A percentile compares a stretch with the other conserved stretches of the same genome.
Evolutionary conservation across 2,113 vertebrate genomes (phyloP).

Genomic region (Camelus bactrianus): DNA sequence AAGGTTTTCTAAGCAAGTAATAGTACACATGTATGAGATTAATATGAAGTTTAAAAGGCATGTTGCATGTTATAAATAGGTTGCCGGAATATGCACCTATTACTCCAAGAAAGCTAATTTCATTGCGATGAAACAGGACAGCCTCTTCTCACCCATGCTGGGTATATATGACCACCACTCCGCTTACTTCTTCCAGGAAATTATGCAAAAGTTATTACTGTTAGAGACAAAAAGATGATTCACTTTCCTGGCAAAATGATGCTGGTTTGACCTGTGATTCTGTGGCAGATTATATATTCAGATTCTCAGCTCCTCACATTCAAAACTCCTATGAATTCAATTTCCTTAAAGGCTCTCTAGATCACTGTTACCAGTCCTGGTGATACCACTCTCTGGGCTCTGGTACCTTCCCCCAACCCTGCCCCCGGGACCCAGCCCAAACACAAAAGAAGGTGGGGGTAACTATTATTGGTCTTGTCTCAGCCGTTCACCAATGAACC

Average conservation of each 20-base stretch:
- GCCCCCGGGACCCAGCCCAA: not conserved
- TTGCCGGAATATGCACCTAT: not conserved
- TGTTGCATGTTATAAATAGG: not conserved
- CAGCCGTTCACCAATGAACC: not conserved
- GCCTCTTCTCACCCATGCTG: not conserved
- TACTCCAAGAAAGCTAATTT: not conserved
- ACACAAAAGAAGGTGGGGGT: not conserved
- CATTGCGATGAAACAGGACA: not conserved
- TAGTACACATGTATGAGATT: not conserved
- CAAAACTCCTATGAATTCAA: not conserved
- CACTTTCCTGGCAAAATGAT: constrained; percentile 37
- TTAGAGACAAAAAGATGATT: constrained; percentile 5
- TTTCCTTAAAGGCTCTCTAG: not conserved
- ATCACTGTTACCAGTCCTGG: not conserved
- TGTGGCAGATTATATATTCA: not conserved
- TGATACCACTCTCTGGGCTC: not conserved
- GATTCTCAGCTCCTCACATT: not conserved
- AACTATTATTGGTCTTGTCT: not conserved
- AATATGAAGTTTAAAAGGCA: not conserved
- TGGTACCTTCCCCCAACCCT: not conserved
- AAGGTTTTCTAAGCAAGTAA: constrained; percentile 23
- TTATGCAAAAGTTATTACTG: constrained; percentile 47
- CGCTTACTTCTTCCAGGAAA: constrained; percentile 56
- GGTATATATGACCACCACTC: not conserved
- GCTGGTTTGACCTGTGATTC: not conserved